Base-by-base conservation (phyloP, 1,140 invertebrate species). In the Drosophila ohnishii region DNA sequence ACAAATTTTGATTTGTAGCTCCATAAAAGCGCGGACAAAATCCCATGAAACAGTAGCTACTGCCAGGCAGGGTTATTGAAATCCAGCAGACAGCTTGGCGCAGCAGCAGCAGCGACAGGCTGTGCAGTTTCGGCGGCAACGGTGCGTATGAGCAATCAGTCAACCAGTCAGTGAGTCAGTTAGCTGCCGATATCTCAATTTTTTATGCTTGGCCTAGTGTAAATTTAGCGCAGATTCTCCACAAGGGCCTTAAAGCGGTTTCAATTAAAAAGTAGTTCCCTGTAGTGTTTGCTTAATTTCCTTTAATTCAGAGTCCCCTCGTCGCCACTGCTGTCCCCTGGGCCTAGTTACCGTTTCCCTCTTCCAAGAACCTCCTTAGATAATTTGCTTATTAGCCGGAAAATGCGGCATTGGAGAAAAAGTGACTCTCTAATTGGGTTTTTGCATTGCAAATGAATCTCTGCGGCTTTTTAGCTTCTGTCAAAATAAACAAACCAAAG, bases 61-160 rank as follows among this genome's bases (percentile, higher is more conserved):
- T 51, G 44, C 39, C 53, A 53, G 75, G 34, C 53, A 34, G 58
- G 65, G 75, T 71, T 83, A 84, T 84, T 84, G 76, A 83, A 83
- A 75, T 73, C 60, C 61, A 73, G 55, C 55, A 78, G 67, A 80
- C 69, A 70, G 25, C 78, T 60, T 60, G 48, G 32, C 25, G 42
- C 51, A 48, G 64, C 37, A 56, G 44, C 48, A 40, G 62, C 48
- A 19, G 64, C 3, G 45, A 28, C 56, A n/a, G 55, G 19, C 35
- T 10, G 28, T 61, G 44, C 55, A 58, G 34, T 57, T 30, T 47
- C 53, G 58, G 47, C 48, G 70, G 73, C 82, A 84, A 75, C 81
- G 82, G 81, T 85, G 81, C 81, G 82, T 84, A 86, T 84, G 74
- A 80, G 81, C 81, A 84, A 86, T 84, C 81, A 84, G 77, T 84